A percentile compares a stretch with the other conserved stretches of the same genome.
Conservation (phyloP, 2,888 invertebrate species). For the Pseudolycoriella hygida region DNA sequence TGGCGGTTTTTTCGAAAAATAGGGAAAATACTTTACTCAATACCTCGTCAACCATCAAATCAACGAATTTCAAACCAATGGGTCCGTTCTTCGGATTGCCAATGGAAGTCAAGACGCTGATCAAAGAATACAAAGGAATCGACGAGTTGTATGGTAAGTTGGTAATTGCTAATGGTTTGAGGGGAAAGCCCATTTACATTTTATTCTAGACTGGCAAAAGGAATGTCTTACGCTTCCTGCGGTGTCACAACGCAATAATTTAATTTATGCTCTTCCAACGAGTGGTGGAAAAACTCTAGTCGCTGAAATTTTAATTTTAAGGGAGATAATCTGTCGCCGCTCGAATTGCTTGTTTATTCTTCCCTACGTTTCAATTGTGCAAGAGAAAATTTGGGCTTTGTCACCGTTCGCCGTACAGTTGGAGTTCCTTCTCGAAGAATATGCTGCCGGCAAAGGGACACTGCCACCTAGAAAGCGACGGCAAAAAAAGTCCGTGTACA, state of each 20-base stretch:
- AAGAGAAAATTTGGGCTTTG: conserved; percentile 71
- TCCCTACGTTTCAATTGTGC: conserved; percentile 92
- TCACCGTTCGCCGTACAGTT: conserved; percentile 75
- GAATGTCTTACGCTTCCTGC: conserved; percentile 73
- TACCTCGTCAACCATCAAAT: background rate
- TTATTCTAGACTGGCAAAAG: conserved; percentile 73
- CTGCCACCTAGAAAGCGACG: conserved; percentile 65
- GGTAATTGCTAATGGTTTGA: too few species aligned
- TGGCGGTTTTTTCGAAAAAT: background rate
- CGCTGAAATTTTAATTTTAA: conserved; percentile 83
- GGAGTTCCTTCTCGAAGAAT: conserved; percentile 85
- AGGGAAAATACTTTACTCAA: too few species aligned
- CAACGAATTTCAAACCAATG: conserved; percentile 6
- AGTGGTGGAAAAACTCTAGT: conserved; percentile 96
- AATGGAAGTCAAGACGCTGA: conserved; percentile 43
- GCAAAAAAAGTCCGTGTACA: conserved; percentile 59
- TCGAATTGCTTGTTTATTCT: conserved; percentile 77
- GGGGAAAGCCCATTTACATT: conserved; percentile 5
- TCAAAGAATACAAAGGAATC: conserved; percentile 62
- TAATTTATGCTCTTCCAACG: conserved; percentile 86
- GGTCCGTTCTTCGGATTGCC: conserved; percentile 69
- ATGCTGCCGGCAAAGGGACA: conserved; percentile 75
- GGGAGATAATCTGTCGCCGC: conserved; percentile 62
- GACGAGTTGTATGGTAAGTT: conserved; percentile 63
- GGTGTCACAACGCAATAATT: conserved; percentile 51